Evolutionary conservation across 2,113 vertebrate species (phyloP).

Genomic region (Neolamprologus ventralis): DNA sequence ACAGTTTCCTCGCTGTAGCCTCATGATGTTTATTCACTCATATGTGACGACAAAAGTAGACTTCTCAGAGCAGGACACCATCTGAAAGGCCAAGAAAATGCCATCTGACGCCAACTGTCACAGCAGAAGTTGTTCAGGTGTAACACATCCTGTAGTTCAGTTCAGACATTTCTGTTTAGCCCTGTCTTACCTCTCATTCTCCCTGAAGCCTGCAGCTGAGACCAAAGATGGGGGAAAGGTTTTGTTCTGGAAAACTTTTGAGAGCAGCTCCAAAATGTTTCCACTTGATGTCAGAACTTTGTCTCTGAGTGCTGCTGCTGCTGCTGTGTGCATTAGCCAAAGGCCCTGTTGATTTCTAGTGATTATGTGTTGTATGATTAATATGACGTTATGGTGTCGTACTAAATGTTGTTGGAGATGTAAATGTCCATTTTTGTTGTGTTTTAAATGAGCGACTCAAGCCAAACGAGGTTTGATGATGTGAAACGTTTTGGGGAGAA

Average conservation of each 20-base stretch:
- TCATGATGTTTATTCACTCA: neutral
- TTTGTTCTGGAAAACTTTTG: neutral
- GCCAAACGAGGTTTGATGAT: conserved; percentile 1
- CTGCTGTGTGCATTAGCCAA: conserved; percentile 42
- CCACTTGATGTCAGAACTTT: neutral
- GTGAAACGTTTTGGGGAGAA: neutral
- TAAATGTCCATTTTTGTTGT: conserved; percentile 48
- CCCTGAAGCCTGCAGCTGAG: neutral
- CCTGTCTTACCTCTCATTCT: neutral
- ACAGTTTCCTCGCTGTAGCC: neutral
- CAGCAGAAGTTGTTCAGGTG: neutral
- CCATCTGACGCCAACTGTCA: neutral
- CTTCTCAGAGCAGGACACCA: neutral
- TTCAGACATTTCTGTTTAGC: neutral
- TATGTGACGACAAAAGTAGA: neutral
- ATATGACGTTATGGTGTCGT: neutral
- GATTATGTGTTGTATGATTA: conserved; percentile 49
- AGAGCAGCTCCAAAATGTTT: conserved; percentile 3
- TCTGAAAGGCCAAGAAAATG: neutral
- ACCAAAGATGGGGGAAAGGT: conserved; percentile 6
- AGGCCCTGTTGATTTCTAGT: conserved; percentile 35
- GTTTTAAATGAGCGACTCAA: conserved; percentile 12
- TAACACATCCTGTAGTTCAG: neutral
- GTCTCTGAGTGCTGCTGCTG: neutral
- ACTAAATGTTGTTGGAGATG: conserved; percentile 16